phyloP scores from a whole-genome alignment of 1,140 invertebrate genomes.

The Lerema accius region DNA sequence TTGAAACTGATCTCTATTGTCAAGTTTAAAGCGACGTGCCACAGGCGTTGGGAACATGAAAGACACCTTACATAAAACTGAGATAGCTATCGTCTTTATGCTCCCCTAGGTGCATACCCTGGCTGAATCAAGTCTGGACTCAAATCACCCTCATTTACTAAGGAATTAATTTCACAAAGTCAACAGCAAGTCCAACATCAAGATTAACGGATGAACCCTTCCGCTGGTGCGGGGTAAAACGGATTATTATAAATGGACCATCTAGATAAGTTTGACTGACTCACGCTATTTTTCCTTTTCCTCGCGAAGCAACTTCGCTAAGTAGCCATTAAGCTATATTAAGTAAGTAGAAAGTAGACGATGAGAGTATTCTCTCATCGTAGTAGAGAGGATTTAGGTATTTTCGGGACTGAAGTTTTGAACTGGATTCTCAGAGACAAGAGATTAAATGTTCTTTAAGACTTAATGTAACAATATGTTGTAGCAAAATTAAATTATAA shows the following conservation, averaged over 20 bases:
- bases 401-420: neutral
- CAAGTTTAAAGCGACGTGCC: neutral
- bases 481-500: too few species aligned
- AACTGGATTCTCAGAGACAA: neutral
- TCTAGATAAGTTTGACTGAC: slow-evolving; percentile 46
- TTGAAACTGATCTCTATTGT: slow-evolving; percentile 12
- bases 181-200: slow-evolving; percentile 48
- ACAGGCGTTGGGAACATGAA: neutral
- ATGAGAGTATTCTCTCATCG: neutral
- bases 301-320: slow-evolving; percentile 6
- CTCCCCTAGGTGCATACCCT: too few species aligned
- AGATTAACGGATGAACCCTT: slow-evolving; percentile 53
- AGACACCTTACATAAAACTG: neutral
- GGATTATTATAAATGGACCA: slow-evolving; percentile 54
- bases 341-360: neutral
- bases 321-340: slow-evolving; percentile 1
- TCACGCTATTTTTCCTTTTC: slow-evolving; percentile 42
- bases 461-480: neutral
- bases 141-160: slow-evolving; percentile 34
- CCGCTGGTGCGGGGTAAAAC: slow-evolving; percentile 42
- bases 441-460: neutral
- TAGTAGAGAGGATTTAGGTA: neutral
- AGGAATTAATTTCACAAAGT: slow-evolving; percentile 50
- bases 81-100: slow-evolving; percentile 13
- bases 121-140: too few species aligned